phyloP scores from a whole-genome alignment of 2,113 vertebrate genomes.

The Lampris megalopsis region DNA sequence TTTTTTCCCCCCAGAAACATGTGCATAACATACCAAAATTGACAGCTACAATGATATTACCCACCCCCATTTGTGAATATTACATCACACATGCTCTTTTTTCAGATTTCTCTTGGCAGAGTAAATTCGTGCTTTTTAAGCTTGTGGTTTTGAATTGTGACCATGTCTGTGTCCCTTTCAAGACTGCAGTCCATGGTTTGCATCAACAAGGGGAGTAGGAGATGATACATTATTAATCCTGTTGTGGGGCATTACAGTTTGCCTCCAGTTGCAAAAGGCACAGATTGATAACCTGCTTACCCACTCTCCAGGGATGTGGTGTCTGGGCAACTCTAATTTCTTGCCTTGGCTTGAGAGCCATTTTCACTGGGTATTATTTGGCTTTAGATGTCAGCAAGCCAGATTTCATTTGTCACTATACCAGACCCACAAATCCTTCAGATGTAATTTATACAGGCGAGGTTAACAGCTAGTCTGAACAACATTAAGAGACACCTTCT shows the following conservation, averaged over 20 bases:
- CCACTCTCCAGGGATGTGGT: not conserved
- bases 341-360: not conserved
- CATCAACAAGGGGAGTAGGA: conserved; percentile 16
- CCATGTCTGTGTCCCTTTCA: not conserved
- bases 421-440: conserved; percentile 53
- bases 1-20: too few species aligned
- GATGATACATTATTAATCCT: conserved; percentile 40
- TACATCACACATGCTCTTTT: too few species aligned
- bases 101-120: too few species aligned
- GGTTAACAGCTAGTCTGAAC: conserved; percentile 48
- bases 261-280: conserved; percentile 29
- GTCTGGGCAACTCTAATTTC: conserved; percentile 2
- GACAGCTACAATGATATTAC: too few species aligned
- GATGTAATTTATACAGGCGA: conserved; percentile 44
- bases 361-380: conserved; percentile 22
- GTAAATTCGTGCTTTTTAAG: not conserved
- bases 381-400: conserved; percentile 12
- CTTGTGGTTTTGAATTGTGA: not conserved
- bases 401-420: conserved; percentile 44
- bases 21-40: too few species aligned
- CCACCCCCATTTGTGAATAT: too few species aligned
- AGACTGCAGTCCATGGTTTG: not conserved
- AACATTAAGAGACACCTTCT: conserved; percentile 26
- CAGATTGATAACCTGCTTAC: conserved; percentile 21
- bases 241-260: conserved; percentile 17